A percentile compares a stretch with the other conserved stretches of the same genome.
Conservation (phyloP, 1,140 invertebrate genomes). For the Drosophila cardini region DNA sequence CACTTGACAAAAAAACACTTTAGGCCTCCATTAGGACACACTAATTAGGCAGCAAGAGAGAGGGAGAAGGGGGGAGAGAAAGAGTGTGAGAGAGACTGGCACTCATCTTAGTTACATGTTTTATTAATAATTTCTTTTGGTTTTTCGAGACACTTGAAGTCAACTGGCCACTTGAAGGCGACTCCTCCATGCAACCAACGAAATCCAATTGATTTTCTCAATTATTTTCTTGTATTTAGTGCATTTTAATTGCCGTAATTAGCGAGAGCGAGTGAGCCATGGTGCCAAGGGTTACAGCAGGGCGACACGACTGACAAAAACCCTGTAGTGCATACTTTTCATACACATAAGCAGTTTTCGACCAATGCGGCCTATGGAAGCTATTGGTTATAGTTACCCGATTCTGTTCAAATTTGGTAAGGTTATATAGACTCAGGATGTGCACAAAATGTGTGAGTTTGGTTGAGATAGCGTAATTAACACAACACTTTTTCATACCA, state of each 20-base stretch:
- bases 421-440: too few species aligned
- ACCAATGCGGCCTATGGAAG: too few species aligned
- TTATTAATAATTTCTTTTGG: conserved; percentile 73
- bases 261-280: conserved; percentile 45
- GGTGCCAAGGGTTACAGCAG: too few species aligned
- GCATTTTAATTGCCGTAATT: conserved; percentile 81
- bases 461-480: too few species aligned
- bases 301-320: too few species aligned
- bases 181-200: conserved; percentile 22
- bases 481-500: too few species aligned
- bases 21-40: conserved; percentile 46
- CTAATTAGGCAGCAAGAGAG: conserved; percentile 35
- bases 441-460: too few species aligned
- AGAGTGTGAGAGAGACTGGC: neutral
- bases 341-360: too few species aligned
- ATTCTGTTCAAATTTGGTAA: too few species aligned
- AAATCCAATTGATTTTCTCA: conserved; percentile 46
- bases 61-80: too few species aligned
- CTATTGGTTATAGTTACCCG: too few species aligned
- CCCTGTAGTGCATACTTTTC: too few species aligned
- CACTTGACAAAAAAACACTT: conserved; percentile 55
- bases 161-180: conserved; percentile 72
- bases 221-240: conserved; percentile 62
- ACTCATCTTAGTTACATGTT: conserved; percentile 51
- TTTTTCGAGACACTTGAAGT: conserved; percentile 53